These are phyloP conservation scores for Leucoraja ocellata DNA, from an alignment of 2,797 vertebrate genomes.

Conservation along the genomic window DNA sequence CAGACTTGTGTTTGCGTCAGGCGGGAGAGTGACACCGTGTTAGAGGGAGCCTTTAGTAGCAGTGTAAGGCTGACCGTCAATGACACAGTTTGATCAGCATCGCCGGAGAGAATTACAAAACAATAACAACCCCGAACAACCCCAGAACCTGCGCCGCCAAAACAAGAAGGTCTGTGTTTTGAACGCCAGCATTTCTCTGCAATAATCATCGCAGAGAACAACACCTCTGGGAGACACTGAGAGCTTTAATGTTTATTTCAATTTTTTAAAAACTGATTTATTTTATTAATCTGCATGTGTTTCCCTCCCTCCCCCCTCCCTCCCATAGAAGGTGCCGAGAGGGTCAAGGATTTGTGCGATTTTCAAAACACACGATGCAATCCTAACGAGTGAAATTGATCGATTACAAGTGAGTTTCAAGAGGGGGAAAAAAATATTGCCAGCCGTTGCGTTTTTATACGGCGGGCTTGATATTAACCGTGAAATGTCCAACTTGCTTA, in stretches of 20 bases:
- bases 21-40: background rate
- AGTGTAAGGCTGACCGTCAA: background rate
- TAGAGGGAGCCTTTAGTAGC: background rate
- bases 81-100: background rate
- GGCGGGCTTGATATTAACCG: too few species aligned
- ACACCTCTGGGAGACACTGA: too few species aligned
- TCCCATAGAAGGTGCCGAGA: background rate
- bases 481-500: too few species aligned
- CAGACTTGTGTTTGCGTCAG: background rate
- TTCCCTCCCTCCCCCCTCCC: too few species aligned
- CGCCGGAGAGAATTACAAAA: background rate
- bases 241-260: too few species aligned
- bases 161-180: background rate
- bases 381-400: background rate
- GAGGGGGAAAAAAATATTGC: too few species aligned
- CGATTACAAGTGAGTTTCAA: background rate
- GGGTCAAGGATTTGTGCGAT: background rate
- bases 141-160: background rate
- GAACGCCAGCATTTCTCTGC: background rate
- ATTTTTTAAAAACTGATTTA: too few species aligned
- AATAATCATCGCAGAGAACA: too few species aligned
- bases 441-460: background rate
- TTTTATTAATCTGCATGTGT: too few species aligned
- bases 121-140: background rate
- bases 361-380: background rate